Evolutionary conservation across 2,888 invertebrate species (phyloP).

Genomic region (Callyntrura sp.): DNA sequence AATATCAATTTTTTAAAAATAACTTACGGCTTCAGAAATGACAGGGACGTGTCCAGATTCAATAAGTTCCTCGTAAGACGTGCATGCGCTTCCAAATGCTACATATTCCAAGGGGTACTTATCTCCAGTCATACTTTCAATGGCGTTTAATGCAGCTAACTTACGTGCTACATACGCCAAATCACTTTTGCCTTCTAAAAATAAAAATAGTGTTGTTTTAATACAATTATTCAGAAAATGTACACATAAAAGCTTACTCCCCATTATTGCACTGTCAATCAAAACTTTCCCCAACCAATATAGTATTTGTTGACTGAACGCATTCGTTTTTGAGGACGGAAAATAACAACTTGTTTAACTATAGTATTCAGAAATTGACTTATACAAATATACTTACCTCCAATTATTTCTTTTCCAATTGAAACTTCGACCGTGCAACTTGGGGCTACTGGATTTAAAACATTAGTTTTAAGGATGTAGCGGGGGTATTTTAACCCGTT

Average conservation of each 20-base stretch:
- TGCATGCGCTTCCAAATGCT: conserved; percentile 23
- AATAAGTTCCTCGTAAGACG: background rate
- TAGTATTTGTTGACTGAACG: too few species aligned
- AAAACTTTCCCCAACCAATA: too few species aligned
- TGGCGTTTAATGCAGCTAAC: conserved; percentile 28
- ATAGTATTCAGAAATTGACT: too few species aligned
- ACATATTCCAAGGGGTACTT: conserved; percentile 40
- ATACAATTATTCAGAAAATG: too few species aligned
- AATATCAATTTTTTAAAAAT: conserved; percentile 31
- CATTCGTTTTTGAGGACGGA: too few species aligned
- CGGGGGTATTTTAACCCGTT: conserved; percentile 33
- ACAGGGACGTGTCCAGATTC: background rate
- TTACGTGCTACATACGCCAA: conserved; percentile 11
- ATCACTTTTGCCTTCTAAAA: conserved; percentile 32
- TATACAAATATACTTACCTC: conserved; percentile 26
- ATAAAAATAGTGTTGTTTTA: too few species aligned
- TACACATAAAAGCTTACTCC: too few species aligned
- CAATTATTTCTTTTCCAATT: conserved; percentile 12
- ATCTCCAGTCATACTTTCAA: conserved; percentile 3
- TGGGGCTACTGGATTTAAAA: conserved; percentile 17
- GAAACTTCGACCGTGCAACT: background rate
- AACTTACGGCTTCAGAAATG: conserved; percentile 35
- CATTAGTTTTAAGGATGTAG: background rate
- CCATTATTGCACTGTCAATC: too few species aligned
- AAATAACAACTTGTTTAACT: too few species aligned